A percentile compares a stretch with the other conserved stretches of the same genome.
Conservation (phyloP, 2,113 vertebrate species). For the Brachionichthys hirsutus region DNA sequence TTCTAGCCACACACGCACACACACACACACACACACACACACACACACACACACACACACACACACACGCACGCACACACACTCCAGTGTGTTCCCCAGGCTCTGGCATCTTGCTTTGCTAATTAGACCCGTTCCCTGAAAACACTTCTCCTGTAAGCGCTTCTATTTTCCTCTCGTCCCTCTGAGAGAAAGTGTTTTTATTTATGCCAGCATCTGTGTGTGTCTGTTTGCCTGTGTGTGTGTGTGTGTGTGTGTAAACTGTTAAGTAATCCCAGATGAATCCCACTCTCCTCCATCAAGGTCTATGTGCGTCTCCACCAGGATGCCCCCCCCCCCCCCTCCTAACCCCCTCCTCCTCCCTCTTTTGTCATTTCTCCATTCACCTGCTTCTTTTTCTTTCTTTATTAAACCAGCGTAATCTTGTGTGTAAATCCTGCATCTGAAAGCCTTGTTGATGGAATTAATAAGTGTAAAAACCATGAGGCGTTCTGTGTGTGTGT, state of each 20-base stretch:
- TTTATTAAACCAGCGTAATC: slow-evolving; percentile 72
- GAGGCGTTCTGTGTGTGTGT: slow-evolving; percentile 63
- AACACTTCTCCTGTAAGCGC: slow-evolving; percentile 74
- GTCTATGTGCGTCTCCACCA: slow-evolving; percentile 64
- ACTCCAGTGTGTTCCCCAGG: slow-evolving; percentile 60
- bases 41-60: slow-evolving; percentile 36
- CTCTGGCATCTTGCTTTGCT: slow-evolving; percentile 72
- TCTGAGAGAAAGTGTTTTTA: slow-evolving; percentile 74
- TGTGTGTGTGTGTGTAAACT: slow-evolving; percentile 64
- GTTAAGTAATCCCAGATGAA: slow-evolving; percentile 77
- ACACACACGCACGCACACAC: slow-evolving; percentile 24
- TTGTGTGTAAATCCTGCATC: slow-evolving; percentile 73
- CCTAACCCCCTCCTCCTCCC: slow-evolving; percentile 34
- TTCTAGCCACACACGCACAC: not conserved
- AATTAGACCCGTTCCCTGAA: slow-evolving; percentile 77
- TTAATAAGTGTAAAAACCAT: slow-evolving; percentile 75
- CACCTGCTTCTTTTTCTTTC: slow-evolving; percentile 25
- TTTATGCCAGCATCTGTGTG: slow-evolving; percentile 68
- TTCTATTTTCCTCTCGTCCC: slow-evolving; percentile 70
- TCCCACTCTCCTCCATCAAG: slow-evolving; percentile 69
- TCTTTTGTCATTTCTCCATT: slow-evolving; percentile 48
- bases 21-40: slow-evolving; percentile 40
- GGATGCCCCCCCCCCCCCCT: slow-evolving; percentile 51
- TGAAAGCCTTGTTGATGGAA: slow-evolving; percentile 70
- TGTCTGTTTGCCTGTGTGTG: slow-evolving; percentile 26